A percentile compares a stretch with the other conserved stretches of the same genome.
Evolutionary conservation across 2,888 invertebrate species (phyloP).

Genomic region (Adelphocoris suturalis): DNA sequence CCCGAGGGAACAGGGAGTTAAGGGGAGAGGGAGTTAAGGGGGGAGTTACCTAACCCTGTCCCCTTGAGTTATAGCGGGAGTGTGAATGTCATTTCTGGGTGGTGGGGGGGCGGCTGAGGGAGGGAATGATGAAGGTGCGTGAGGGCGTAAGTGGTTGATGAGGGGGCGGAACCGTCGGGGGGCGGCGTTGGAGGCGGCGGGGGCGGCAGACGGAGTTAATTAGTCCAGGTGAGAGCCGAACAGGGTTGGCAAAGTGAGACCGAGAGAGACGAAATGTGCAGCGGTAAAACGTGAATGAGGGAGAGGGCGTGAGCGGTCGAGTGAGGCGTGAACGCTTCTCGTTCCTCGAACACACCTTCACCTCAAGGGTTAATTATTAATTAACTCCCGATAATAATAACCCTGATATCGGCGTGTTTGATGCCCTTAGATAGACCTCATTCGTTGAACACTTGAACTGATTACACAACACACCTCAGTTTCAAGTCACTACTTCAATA

Average conservation of each 20-base stretch:
- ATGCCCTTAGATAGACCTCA: too few species aligned
- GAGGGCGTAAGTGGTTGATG: conserved; percentile 34
- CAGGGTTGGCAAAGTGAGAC: neutral
- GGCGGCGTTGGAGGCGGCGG: neutral
- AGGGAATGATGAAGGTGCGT: conserved; percentile 16
- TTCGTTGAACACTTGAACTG: too few species aligned
- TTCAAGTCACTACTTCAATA: too few species aligned
- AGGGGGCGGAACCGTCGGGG: neutral
- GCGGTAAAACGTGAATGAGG: neutral
- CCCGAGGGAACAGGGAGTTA: neutral
- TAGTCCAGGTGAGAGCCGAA: conserved; percentile 40
- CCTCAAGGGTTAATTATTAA: conserved; percentile 35
- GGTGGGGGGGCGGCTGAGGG: neutral
- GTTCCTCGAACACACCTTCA: neutral
- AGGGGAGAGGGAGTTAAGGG: too few species aligned
- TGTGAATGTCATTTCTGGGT: conserved; percentile 27
- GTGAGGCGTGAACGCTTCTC: neutral
- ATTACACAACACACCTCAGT: too few species aligned
- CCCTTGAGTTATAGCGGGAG: conserved; percentile 27
- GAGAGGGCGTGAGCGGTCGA: neutral
- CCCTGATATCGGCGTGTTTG: neutral
- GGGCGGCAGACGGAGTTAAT: conserved; percentile 17
- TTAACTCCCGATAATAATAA: neutral
- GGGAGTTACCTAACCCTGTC: neutral
- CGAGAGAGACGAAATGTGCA: neutral